Conservation (phyloP, 2,888 invertebrate species). For the Steinernema carpocapsae region DNA sequence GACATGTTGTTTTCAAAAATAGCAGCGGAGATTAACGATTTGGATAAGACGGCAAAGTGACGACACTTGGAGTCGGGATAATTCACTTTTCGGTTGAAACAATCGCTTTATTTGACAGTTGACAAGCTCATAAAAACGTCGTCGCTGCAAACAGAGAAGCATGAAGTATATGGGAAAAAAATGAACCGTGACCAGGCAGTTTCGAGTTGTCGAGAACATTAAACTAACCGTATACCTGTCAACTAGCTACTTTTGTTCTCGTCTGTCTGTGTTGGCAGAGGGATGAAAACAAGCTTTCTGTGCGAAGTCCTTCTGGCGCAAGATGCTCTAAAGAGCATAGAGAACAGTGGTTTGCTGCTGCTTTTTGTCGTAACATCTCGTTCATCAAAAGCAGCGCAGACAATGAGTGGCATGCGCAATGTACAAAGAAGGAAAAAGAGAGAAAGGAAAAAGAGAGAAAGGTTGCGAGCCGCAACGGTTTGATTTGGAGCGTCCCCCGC, state of each 20-base stretch:
- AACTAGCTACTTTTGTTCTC: too few species aligned
- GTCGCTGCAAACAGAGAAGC: not conserved
- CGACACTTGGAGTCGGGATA: not conserved
- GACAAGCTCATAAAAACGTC: not conserved
- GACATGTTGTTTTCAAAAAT: conserved; percentile 9
- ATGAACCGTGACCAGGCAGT: not conserved
- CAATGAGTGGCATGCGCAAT: not conserved
- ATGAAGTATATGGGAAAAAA: not conserved
- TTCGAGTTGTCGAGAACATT: not conserved
- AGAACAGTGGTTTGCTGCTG: too few species aligned
- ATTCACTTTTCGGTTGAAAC: not conserved
- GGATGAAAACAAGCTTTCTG: too few species aligned
- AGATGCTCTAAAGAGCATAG: too few species aligned
- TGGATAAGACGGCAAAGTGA: too few species aligned
- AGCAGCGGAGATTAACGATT: conserved; percentile 7
- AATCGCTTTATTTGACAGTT: not conserved
- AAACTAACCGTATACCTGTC: too few species aligned
- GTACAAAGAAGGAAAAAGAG: not conserved
- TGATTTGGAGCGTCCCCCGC: not conserved
- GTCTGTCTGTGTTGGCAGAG: too few species aligned
- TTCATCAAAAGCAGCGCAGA: too few species aligned
- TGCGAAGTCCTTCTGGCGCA: too few species aligned
- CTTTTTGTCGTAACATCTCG: not conserved
- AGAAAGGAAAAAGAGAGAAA: not conserved
- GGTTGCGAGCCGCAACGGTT: not conserved